Evolutionary conservation across 1,140 invertebrate species (phyloP).

Genomic region (Chrysopa pallens): DNA sequence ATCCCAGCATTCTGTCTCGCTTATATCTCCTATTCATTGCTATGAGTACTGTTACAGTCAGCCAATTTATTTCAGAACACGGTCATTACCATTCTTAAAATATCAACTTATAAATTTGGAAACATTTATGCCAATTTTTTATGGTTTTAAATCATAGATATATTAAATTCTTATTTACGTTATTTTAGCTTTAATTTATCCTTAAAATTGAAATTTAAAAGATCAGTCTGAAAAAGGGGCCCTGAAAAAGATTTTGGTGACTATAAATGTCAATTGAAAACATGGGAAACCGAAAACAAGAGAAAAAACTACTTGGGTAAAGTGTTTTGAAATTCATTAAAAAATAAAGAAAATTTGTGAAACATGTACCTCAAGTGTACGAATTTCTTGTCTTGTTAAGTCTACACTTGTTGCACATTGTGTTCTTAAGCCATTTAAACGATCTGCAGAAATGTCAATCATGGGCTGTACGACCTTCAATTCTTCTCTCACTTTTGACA

Average conservation of each 20-base stretch:
- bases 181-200: not conserved
- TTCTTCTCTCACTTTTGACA: slow-evolving; percentile 30
- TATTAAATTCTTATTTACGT: too few relatives aligned
- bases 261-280: slow-evolving; percentile 1
- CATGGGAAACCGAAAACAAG: not conserved
- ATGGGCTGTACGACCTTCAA: slow-evolving; percentile 64
- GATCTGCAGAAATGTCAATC: slow-evolving; percentile 86
- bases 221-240: too few relatives aligned
- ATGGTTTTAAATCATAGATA: too few relatives aligned
- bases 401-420: slow-evolving; percentile 82
- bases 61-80: too few relatives aligned
- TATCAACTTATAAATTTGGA: too few relatives aligned
- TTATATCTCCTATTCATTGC: too few relatives aligned
- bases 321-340: not conserved
- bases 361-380: slow-evolving; percentile 66
- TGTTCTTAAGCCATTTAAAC: slow-evolving; percentile 77
- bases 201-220: too few relatives aligned
- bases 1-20: too few relatives aligned
- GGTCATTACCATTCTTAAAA: too few relatives aligned
- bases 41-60: too few relatives aligned
- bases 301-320: not conserved
- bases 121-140: too few relatives aligned
- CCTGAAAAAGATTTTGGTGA: too few relatives aligned
- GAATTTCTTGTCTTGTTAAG: slow-evolving; percentile 88
- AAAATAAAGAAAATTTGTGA: not conserved